phyloP scores from a whole-genome alignment of 2,113 vertebrate genomes.

The Murina feae region DNA sequence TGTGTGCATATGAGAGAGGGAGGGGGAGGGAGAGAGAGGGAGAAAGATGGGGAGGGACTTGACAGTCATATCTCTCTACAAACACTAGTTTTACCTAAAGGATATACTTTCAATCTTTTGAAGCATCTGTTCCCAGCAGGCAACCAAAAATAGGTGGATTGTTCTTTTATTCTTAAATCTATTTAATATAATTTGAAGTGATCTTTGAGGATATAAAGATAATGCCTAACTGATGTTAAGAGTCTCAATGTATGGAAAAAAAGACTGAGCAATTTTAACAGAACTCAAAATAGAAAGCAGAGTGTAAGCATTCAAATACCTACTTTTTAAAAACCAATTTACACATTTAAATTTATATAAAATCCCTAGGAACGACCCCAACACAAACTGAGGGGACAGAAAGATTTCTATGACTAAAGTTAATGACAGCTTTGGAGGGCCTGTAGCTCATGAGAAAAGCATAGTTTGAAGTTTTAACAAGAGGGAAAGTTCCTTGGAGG shows the following conservation, averaged over 20 bases:
- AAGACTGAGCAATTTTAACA: neutral
- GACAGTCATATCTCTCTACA: neutral
- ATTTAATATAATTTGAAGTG: slow-evolving; percentile 30
- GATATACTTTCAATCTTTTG: neutral
- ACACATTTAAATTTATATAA: neutral
- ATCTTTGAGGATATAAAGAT: slow-evolving; percentile 33
- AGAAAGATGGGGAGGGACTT: too few species aligned
- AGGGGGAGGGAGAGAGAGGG: neutral
- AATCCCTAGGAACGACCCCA: neutral
- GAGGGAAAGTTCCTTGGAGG: neutral
- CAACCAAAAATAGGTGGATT: neutral
- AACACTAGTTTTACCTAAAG: neutral
- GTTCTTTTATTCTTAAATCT: slow-evolving; percentile 32
- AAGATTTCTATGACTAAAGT: neutral
- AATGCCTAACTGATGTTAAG: neutral
- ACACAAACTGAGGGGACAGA: neutral
- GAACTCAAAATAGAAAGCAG: neutral
- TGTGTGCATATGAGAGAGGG: neutral
- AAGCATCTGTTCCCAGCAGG: neutral
- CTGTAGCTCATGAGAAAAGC: neutral
- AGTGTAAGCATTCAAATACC: neutral
- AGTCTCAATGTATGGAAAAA: neutral
- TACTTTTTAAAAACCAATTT: neutral
- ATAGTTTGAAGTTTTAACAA: neutral
- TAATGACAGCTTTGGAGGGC: neutral